Conservation (phyloP, 92 coral and sea anemone genomes). For the Galaxea fascicularis region DNA sequence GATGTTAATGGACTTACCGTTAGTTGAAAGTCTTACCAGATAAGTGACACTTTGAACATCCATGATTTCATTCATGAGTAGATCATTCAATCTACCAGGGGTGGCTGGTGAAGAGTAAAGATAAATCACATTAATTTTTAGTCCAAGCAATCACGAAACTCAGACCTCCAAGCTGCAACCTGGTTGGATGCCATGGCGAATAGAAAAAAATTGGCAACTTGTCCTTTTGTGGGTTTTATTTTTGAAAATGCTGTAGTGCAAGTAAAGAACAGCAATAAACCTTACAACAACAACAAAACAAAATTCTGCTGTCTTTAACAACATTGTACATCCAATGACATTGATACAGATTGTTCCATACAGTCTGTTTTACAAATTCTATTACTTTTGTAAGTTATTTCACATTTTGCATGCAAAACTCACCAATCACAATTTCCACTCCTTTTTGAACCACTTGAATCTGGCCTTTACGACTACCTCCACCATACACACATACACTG, state of each 20-base stretch:
- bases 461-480: constrained; percentile 87
- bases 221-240: too few species aligned
- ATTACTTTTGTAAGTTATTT: too few species aligned
- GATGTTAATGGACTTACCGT: too few species aligned
- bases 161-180: too few species aligned
- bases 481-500: constrained; percentile 99
- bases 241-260: too few species aligned
- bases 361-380: too few species aligned
- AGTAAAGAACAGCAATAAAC: too few species aligned
- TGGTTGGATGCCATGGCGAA: too few species aligned
- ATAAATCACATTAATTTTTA: neutral
- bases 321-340: neutral
- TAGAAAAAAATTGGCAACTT: too few species aligned
- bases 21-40: constrained; percentile 69
- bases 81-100: constrained; percentile 95
- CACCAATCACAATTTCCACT: constrained; percentile 96
- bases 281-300: too few species aligned
- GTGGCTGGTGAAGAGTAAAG: constrained; percentile 72
- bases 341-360: neutral
- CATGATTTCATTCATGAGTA: constrained; percentile 91
- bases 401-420: too few species aligned
- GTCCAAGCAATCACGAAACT: neutral
- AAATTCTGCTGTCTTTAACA: too few species aligned
- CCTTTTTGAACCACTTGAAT: constrained; percentile 88
- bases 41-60: constrained; percentile 92